A percentile compares a stretch with the other conserved stretches of the same genome.
These are phyloP conservation scores for Drepana falcataria DNA, from an alignment of 2,888 invertebrate genomes.

Conservation along the genomic window DNA sequence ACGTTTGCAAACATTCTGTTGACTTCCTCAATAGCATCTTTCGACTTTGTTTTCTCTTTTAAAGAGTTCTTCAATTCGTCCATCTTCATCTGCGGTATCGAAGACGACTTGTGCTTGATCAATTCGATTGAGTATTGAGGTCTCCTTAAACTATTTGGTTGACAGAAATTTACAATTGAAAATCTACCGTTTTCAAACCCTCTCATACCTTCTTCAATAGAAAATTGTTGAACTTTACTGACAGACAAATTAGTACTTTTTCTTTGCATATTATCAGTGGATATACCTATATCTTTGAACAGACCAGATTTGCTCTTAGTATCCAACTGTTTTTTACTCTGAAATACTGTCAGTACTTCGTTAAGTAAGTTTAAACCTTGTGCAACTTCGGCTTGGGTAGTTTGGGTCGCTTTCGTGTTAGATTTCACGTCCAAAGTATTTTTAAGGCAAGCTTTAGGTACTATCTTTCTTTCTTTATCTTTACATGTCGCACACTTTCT, in stretches of 20 bases:
- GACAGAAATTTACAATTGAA: conserved; percentile 38
- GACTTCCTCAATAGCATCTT: conserved; percentile 62
- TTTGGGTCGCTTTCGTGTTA: conserved; percentile 41
- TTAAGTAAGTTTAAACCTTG: conserved; percentile 53
- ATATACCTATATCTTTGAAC: conserved; percentile 46
- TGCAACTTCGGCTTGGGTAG: conserved; percentile 37
- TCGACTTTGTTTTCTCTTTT: conserved; percentile 52
- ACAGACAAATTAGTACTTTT: conserved; percentile 24
- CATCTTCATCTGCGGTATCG: conserved; percentile 68
- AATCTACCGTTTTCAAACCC: conserved; percentile 33
- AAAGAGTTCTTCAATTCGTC: conserved; percentile 56
- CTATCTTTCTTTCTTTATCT: conserved; percentile 3
- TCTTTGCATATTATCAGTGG: conserved; percentile 28
- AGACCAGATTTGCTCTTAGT: conserved; percentile 29
- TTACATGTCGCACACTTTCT: conserved; percentile 14
- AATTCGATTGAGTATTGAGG: conserved; percentile 34
- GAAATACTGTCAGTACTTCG: conserved; percentile 61
- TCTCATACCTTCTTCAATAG: conserved; percentile 33
- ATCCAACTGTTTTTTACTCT: conserved; percentile 44
- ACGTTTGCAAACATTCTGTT: conserved; percentile 68
- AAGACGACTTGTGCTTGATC: conserved; percentile 57
- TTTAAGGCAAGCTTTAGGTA: not conserved
- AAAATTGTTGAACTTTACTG: conserved; percentile 44
- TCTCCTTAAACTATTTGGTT: conserved; percentile 31
- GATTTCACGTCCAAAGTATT: conserved; percentile 5